Base-by-base conservation (phyloP, 2,888 invertebrate genomes). In the Bedellia somnulentella region DNA sequence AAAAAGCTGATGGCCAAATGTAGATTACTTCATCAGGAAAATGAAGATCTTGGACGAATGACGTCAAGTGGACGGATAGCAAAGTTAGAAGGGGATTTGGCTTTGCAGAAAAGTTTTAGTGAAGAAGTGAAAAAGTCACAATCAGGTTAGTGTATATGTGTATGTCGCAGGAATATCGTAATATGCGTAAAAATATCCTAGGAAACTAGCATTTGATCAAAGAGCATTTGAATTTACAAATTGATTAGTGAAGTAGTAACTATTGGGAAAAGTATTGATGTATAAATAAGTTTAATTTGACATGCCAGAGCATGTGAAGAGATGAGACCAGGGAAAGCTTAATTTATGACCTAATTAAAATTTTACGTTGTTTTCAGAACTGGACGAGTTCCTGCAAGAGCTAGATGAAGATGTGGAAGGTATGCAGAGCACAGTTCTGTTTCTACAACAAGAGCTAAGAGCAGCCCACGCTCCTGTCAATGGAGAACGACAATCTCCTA, bases 1-100 rank as follows among this genome's bases (percentile, higher is more conserved):
- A 98, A 97, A 68, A 85, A 96, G 42, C 77, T 98, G 42, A 97
- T 98, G 97, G 95, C 96, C 6, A 95, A 96, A 60, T 98, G 97
- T 58, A 83, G 96, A 37, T 75, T 94, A 42, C 70, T 98, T 27
- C 91, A 96, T 55, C 94, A 96, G 63, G 97, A 98, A 63, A 98
- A 98, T 64, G 97, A 97, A 62, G 97, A 98, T 52, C 79, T 98
- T 12, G 97, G 97, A 8, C 90, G 93, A 52, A 89, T 93, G 82
- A 94, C 96, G 25, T 91, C 94, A 4, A 93, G 93, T 44, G 97
- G 97, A 2, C 80, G 94, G 43, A 84, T 96, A 57, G 95, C 97
- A 15, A 95, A 96, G 61, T 73, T 98, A 35, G 97, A 98, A 68
- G 92, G 93, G 36, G 97, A 97, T 63, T 79, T 98, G 38, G 93